Evolutionary conservation across 2,888 invertebrate genomes (phyloP).

Genomic region (Pollenia angustigena): DNA sequence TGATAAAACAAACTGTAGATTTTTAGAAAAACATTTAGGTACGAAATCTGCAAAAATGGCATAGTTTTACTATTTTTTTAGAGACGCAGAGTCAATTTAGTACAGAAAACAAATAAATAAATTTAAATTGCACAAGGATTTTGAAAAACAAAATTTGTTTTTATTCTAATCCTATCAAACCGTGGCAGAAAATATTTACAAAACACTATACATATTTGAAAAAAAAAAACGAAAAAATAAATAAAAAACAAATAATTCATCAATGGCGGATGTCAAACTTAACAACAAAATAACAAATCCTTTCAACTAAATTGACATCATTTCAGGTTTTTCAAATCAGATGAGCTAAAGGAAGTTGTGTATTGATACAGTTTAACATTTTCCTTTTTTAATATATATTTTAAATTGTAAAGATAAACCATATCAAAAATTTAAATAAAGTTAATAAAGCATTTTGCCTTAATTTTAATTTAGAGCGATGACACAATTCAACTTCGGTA

Average conservation of each 20-base stretch:
- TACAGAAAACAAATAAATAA: conserved; percentile 32
- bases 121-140: conserved; percentile 33
- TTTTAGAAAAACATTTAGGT: conserved; percentile 40
- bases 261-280: conserved; percentile 46
- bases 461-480: too few species aligned
- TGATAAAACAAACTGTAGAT: conserved; percentile 31
- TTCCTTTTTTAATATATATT: neutral
- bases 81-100: conserved; percentile 3
- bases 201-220: neutral
- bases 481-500: too few species aligned
- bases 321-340: conserved; percentile 25
- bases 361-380: neutral
- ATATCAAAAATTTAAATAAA: too few species aligned
- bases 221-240: neutral
- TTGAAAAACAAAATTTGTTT: neutral
- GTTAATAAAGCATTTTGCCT: too few species aligned
- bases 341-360: neutral
- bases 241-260: conserved; percentile 51
- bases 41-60: conserved; percentile 8
- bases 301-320: conserved; percentile 63
- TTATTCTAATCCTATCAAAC: conserved; percentile 43
- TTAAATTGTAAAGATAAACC: too few species aligned
- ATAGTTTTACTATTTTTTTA: conserved; percentile 27
- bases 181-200: neutral
- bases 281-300: conserved; percentile 51